phyloP scores from a whole-genome alignment of 2,113 vertebrate species.

The Emydocephalus ijimae region DNA sequence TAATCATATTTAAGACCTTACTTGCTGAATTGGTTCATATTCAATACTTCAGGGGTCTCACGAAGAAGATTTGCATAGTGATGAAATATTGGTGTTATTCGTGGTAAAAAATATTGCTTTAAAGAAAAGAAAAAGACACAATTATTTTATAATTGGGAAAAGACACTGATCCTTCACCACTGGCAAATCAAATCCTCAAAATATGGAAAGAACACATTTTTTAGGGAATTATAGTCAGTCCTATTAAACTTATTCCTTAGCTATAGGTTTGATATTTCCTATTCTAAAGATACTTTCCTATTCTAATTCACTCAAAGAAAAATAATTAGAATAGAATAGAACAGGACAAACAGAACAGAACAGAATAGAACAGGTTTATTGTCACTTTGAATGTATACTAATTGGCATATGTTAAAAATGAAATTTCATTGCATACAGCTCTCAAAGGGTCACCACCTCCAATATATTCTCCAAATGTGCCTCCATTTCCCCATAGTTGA shows the following conservation, averaged over 20 bases:
- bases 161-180: neutral
- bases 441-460: too few relatives aligned
- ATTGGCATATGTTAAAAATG: too few relatives aligned
- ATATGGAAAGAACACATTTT: neutral
- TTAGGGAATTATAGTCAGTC: neutral
- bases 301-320: neutral
- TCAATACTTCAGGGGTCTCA: conserved; percentile 40
- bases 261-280: neutral
- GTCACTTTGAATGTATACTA: too few relatives aligned
- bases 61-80: conserved; percentile 67
- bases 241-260: neutral
- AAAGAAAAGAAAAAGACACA: conserved; percentile 54
- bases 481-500: too few relatives aligned
- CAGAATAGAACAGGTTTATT: too few relatives aligned
- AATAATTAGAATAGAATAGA: too few relatives aligned
- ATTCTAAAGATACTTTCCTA: neutral
- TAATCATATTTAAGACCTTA: conserved; percentile 60
- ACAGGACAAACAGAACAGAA: too few relatives aligned
- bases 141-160: conserved; percentile 6
- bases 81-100: conserved; percentile 70
- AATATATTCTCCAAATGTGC: too few relatives aligned
- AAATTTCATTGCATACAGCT: too few relatives aligned
- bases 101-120: conserved; percentile 77
- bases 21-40: conserved; percentile 61
- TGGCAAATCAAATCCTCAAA: neutral